Evolutionary conservation across 2,888 invertebrate species (phyloP).

Genomic region (Agrochola circellaris): DNA sequence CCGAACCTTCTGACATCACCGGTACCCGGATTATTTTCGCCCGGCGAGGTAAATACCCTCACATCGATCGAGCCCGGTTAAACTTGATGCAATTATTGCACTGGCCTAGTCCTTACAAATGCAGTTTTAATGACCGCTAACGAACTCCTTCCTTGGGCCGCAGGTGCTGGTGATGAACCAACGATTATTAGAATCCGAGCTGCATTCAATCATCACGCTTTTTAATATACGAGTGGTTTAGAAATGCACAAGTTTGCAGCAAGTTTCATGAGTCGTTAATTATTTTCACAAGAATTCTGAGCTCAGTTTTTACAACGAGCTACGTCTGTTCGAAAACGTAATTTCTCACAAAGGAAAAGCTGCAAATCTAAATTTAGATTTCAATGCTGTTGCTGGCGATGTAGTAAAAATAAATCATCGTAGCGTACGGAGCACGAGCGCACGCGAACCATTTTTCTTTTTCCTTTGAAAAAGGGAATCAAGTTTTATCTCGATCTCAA

Average conservation of each 20-base stretch:
- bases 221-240: slow-evolving; percentile 44
- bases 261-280: slow-evolving; percentile 49
- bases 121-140: slow-evolving; percentile 78
- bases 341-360: slow-evolving; percentile 34
- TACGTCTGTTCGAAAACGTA: neutral
- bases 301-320: slow-evolving; percentile 23
- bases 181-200: slow-evolving; percentile 24
- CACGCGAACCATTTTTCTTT: slow-evolving; percentile 67
- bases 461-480: slow-evolving; percentile 51
- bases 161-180: slow-evolving; percentile 37
- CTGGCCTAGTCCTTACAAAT: slow-evolving; percentile 85
- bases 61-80: slow-evolving; percentile 90
- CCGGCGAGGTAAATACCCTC: slow-evolving; percentile 91
- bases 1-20: slow-evolving; percentile 86
- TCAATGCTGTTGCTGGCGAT: slow-evolving; percentile 33
- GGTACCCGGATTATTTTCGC: slow-evolving; percentile 90
- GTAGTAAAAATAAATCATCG: slow-evolving; percentile 57
- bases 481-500: slow-evolving; percentile 55
- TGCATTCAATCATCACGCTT: slow-evolving; percentile 33
- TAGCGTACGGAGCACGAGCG: slow-evolving; percentile 36
- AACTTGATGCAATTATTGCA: slow-evolving; percentile 91
- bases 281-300: slow-evolving; percentile 33
- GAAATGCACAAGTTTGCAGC: slow-evolving; percentile 40
- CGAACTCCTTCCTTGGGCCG: slow-evolving; percentile 47
- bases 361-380: slow-evolving; percentile 51